Conservation (phyloP, 2,113 vertebrate species). For the Tachycineta bicolor region DNA sequence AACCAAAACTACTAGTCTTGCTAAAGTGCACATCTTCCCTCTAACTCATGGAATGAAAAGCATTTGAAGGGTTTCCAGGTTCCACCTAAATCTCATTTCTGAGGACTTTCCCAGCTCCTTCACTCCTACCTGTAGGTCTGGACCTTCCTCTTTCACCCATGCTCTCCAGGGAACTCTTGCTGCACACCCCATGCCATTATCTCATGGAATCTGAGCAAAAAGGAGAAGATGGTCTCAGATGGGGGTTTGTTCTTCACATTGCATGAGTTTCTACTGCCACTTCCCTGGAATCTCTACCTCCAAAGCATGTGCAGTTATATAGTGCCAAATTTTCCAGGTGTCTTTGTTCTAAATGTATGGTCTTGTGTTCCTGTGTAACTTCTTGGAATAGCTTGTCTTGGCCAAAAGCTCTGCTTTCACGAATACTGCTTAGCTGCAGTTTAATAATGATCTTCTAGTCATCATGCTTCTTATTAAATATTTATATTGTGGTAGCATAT, state of each 20-base stretch:
- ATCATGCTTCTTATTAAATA: conserved; percentile 30
- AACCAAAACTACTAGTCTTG: background rate
- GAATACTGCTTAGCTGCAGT: conserved; percentile 17
- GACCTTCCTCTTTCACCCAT: background rate
- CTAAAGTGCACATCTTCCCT: background rate
- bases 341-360: background rate
- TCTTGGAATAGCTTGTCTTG: background rate
- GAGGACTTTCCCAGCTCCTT: background rate
- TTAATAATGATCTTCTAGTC: conserved; percentile 3
- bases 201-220: background rate
- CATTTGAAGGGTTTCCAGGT: background rate
- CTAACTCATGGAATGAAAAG: background rate
- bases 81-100: background rate
- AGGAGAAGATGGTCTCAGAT: background rate
- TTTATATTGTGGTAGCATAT: conserved; percentile 22
- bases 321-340: background rate
- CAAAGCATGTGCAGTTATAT: background rate
- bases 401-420: background rate
- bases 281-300: background rate
- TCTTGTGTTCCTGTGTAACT: background rate
- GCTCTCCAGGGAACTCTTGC: background rate
- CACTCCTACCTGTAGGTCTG: accelerated
- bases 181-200: accelerated
- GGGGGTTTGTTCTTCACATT: background rate
- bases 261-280: background rate